Base-by-base conservation (phyloP, 2,888 invertebrate genomes). In the Drosophila recens region DNA sequence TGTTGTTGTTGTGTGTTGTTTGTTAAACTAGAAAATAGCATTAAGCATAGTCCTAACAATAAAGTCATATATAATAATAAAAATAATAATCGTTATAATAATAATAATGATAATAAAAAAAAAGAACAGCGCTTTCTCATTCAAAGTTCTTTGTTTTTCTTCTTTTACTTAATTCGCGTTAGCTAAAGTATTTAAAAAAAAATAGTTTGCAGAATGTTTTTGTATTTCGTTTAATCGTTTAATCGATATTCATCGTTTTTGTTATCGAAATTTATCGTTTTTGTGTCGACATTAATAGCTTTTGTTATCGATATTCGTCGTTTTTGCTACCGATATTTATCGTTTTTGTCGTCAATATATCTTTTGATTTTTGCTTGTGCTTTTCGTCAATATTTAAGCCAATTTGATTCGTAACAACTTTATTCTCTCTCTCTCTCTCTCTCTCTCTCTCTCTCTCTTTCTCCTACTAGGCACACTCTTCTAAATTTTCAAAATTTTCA, bases 41-140 rank as follows among this genome's bases (percentile, higher is more conserved):
- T 78, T 82, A 80, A 86, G 82, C 73, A 87, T 87, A 80, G 80
- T 79, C 78, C 68, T 85, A 80, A 78, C 67, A 73, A 27, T 27
- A 75, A 73, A 73, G 71, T 59, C 54, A 63, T 73, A 76, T 78
- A 40, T 27, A 17, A 30, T 61, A 72, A 67, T 75, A 67, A 68
- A 74, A 75, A 79, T 67, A 75, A 67, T 73, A 70, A 59, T 59
- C 40, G 23, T 48, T 38, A 49, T 65, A 33, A 49, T 49, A 33
- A 34, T 64, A 20, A 42, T 67, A 48, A 72, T 74, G 64, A 67
- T 69, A 65, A 66, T 78, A 67, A 54, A 58, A 64, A 73, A 61
- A 75, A 76, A 82, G 77, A 84, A 72, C 86, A 84, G 84, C 78
- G 78, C 77, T 86, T 80, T 72, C 15, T 72, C 15, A 65, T 67